Base-by-base conservation (phyloP, 2,888 invertebrate species). In the Drosophila subsilvestris region DNA sequence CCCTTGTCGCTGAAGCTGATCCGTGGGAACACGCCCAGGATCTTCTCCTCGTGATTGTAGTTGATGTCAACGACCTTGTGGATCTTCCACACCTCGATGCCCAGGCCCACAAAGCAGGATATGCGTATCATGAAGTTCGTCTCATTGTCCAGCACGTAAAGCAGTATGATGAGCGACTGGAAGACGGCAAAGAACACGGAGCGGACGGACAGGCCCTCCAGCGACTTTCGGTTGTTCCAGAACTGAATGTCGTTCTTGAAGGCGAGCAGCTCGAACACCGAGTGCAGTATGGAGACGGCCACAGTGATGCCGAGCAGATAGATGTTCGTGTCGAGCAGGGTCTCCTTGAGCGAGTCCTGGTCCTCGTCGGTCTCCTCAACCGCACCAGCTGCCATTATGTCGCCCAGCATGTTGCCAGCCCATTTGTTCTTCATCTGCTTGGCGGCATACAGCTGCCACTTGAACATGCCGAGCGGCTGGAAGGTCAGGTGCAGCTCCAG, bases 211-310 rank as follows among this genome's bases (percentile, higher is more conserved):
- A 99, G 94, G 10, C 99, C 99, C 93, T 99, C 99, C 50, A 99
- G 93, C 0, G 98, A 98, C 91, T 99, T 98, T 17, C 99, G 94
- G 89, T 98, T 98, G 87, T 98, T 98, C 99, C 99, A 99, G 92
- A 99, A 99, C 92, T 99, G 99, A 89, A 99, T 99, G 92, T 99
- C 99, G 93, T 99, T 99, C 93, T 99, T 99, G 92, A 99, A 99
- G 48, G 99, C 99, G 62, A 99, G 93, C 80, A 99, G 94, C 92
- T 99, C 99, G 93, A 99, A 99, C 74, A 99, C 95, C 65, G 98
- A 99, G 93, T 99, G 99, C 20, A 99, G 93, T 65, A 99, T 94
- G 0, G 99, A 99, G 0, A 99, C 96, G 58, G 95, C 94, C 70
- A 99, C 95, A 2, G 99, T 99, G 61, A 99, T 91, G 5, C 95